Percentiles rank a stretch among this genome's conserved stretches.
Conservation (phyloP, 2,797 vertebrate genomes). For the Crenuchus spilurus region DNA sequence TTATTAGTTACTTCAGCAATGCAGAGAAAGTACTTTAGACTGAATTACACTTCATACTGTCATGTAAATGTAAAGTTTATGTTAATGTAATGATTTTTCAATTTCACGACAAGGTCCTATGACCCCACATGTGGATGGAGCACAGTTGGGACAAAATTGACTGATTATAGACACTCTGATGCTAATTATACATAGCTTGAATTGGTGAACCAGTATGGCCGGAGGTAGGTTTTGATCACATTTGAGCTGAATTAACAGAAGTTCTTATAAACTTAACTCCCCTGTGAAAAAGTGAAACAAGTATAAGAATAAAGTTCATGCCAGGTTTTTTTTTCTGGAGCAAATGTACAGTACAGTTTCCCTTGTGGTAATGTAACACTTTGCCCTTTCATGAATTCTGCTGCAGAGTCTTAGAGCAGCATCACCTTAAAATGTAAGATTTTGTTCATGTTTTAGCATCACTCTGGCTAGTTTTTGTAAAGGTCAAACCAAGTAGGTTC, state of each 20-base stretch:
- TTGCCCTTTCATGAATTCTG: conserved; percentile 6
- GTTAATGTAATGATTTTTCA: no score
- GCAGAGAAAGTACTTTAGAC: no score
- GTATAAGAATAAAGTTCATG: not conserved
- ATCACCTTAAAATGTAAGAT: not conserved
- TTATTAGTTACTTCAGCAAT: no score
- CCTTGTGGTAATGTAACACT: not conserved
- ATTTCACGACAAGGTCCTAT: no score
- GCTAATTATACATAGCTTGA: no score
- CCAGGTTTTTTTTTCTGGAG: not conserved
- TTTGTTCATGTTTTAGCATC: not conserved
- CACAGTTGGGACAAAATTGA: no score
- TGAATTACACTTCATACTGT: no score
- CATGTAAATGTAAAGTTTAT: no score
- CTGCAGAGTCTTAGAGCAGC: not conserved
- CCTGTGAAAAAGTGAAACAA: not conserved
- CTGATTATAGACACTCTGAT: no score
- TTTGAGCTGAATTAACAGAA: not conserved
- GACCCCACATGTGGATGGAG: no score
- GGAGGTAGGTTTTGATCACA: no score
- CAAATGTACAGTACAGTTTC: not conserved
- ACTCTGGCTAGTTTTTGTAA: conserved; percentile 14
- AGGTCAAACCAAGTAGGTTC: conserved; percentile 24
- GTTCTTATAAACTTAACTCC: not conserved
- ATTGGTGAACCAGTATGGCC: no score